phyloP scores from a whole-genome alignment of 2,888 invertebrate genomes.

The Chaetogeoica ovagalla region DNA sequence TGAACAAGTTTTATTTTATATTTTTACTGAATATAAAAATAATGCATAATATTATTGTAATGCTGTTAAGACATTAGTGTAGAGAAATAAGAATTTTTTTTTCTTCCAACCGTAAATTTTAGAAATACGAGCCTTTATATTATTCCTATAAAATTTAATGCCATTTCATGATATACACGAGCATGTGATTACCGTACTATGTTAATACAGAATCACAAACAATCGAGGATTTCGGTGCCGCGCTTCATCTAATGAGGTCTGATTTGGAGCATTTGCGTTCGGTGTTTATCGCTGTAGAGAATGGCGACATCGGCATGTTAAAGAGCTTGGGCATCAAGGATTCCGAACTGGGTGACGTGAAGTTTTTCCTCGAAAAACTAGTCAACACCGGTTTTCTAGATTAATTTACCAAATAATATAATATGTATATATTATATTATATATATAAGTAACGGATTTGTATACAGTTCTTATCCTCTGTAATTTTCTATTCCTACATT shows the following conservation, averaged over 20 bases:
- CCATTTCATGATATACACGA: no score
- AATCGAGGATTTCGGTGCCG: slow-evolving; percentile 91
- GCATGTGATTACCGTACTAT: not conserved
- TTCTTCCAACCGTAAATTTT: no score
- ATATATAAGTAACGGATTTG: slow-evolving; percentile 30
- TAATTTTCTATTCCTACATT: slow-evolving; percentile 44
- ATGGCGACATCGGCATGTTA: slow-evolving; percentile 90
- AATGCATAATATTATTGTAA: no score
- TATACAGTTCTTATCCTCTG: slow-evolving; percentile 32
- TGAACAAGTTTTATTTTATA: no score
- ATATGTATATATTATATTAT: not conserved
- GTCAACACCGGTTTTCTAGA: slow-evolving; percentile 95
- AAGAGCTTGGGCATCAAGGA: slow-evolving; percentile 94
- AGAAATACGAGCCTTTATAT: no score
- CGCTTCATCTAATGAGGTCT: slow-evolving; percentile 79
- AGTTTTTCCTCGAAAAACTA: slow-evolving; percentile 93
- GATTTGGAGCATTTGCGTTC: slow-evolving; percentile 91
- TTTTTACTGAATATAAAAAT: no score
- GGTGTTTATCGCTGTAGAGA: slow-evolving; percentile 94
- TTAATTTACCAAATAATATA: slow-evolving; percentile 59
- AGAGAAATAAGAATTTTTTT: no score
- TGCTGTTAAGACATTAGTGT: no score
- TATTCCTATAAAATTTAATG: no score
- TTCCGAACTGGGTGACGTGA: slow-evolving; percentile 91
- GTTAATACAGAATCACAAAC: slow-evolving; percentile 85